phyloP scores from a whole-genome alignment of 2,797 vertebrate genomes.

The Semaprochilodus insignis region DNA sequence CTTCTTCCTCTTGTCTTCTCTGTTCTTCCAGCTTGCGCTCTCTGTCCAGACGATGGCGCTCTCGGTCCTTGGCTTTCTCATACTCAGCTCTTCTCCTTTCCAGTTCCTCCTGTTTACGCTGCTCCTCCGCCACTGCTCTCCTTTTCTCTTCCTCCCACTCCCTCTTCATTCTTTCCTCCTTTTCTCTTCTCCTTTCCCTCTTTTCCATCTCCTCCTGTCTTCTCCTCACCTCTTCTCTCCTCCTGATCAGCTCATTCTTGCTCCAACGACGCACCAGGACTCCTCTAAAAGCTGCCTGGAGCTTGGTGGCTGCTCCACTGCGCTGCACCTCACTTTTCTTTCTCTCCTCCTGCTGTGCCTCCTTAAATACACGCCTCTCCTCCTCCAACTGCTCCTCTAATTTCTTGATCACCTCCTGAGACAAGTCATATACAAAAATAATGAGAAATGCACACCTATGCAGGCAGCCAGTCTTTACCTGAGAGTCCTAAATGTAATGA shows the following conservation, averaged over 20 bases:
- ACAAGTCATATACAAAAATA: constrained; percentile 45
- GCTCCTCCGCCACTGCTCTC: constrained; percentile 60
- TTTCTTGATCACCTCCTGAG: constrained; percentile 81
- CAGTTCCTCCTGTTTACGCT: constrained; percentile 21
- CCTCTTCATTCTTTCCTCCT: constrained; percentile 71
- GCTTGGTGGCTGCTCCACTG: constrained; percentile 74
- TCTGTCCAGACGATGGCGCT: constrained; percentile 62
- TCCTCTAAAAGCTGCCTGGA: constrained; percentile 79
- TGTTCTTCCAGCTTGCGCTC: constrained; percentile 25
- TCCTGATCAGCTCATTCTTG: constrained; percentile 58
- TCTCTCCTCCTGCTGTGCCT: constrained; percentile 73
- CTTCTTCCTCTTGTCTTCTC: constrained; percentile 8
- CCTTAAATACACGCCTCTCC: constrained; percentile 76
- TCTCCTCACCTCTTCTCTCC: constrained; percentile 67
- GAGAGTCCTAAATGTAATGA: not conserved
- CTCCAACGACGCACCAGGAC: constrained; percentile 60
- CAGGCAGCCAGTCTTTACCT: not conserved
- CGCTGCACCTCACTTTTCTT: constrained; percentile 61
- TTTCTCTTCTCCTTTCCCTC: constrained; percentile 66
- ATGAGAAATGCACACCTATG: not conserved
- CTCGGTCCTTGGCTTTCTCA: constrained; percentile 62
- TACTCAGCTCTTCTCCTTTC: constrained; percentile 44
- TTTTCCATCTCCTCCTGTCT: constrained; percentile 60
- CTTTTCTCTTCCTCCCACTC: constrained; percentile 56
- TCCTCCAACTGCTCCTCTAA: constrained; percentile 81